Evolutionary conservation across 2,888 invertebrate genomes (phyloP), one percentile per base, ranked within the genome.

Genomic region (Lycaena phlaeas): DNA sequence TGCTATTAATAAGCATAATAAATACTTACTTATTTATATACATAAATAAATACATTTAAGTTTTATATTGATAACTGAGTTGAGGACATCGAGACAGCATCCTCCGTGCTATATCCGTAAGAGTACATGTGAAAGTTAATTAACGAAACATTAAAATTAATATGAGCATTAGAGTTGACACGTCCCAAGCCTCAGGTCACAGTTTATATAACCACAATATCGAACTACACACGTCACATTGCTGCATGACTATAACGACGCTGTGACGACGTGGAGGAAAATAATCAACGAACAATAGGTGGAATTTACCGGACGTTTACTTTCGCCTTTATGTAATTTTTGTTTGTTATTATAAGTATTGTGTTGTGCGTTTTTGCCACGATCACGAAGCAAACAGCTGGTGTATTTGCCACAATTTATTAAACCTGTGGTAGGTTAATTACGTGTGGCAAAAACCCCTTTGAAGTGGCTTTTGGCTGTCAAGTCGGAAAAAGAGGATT

Each of bases 261-360:
- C 11, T 9, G 22, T 18, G 18, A 31, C 18, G 15, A 15, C 10
- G 17, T 10, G 7, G 1, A 34, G 22, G 22, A 9, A 34, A 18
- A 4, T 18, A 11, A 11, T 22, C 22, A 34, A 18, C 12, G 34
- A 12, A 34, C 34, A 9, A 7, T 18, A 12, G 4, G 4, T 9
- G 9, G 14, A 11, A 18, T 34, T 18, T 22, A 12, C 10, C 34
- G 34, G 34, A 11, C 34, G 34, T 12, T 22, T 18, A 34, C 34
- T 34, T 34, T 34, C 34, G 34, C 34, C 12, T 11, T 34, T 34
- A 34, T 34, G 34, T 34, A 18, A 34, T 34, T 34, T 5, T 22
- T 22, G 3, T n/a, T n/a, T n/a, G n/a, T n/a, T n/a, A n/a, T n/a
- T n/a, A n/a, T n/a, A n/a, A n/a, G n/a, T n/a, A n/a, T n/a, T n/a